Conservation (phyloP, 2,113 vertebrate genomes). For the Ammodytes dubius region DNA sequence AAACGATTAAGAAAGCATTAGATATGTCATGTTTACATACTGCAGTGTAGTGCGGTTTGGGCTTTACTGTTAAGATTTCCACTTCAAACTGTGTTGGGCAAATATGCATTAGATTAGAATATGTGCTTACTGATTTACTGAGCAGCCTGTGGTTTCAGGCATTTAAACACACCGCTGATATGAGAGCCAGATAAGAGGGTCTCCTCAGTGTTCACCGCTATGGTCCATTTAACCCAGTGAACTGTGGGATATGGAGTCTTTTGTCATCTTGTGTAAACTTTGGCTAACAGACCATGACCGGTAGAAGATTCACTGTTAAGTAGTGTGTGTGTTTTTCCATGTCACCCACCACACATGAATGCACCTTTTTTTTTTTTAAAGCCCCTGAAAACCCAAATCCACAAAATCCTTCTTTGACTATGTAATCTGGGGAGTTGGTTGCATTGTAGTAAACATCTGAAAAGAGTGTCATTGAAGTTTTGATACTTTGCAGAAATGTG, state of each 20-base stretch:
- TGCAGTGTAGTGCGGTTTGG: background rate
- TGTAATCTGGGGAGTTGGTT: too few species aligned
- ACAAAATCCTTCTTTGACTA: too few species aligned
- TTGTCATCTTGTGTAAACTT: constrained; percentile 52
- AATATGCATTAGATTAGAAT: constrained; percentile 40
- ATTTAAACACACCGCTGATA: constrained; percentile 46
- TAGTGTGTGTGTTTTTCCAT: background rate
- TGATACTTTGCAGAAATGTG: too few species aligned
- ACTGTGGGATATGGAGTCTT: constrained; percentile 35
- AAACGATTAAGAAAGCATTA: background rate
- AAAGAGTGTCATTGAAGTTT: too few species aligned
- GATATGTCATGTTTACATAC: background rate
- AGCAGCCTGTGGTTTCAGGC: constrained; percentile 15
- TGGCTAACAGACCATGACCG: background rate
- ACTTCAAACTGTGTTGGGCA: constrained; percentile 14
- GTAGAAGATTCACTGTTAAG: background rate
- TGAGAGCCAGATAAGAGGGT: constrained; percentile 48
- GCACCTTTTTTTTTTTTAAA: background rate
- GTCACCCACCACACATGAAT: background rate
- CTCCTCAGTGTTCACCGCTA: constrained; percentile 15
- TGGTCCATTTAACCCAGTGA: constrained; percentile 30
- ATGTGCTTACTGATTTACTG: constrained; percentile 15
- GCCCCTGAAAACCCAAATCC: too few species aligned
- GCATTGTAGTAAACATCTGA: too few species aligned
- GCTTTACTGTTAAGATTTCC: background rate